Percentiles rank a stretch among this genome's conserved stretches.
These are phyloP conservation scores for Apolygus lucorum DNA, from an alignment of 1,140 invertebrate species.

Conservation along the genomic window DNA sequence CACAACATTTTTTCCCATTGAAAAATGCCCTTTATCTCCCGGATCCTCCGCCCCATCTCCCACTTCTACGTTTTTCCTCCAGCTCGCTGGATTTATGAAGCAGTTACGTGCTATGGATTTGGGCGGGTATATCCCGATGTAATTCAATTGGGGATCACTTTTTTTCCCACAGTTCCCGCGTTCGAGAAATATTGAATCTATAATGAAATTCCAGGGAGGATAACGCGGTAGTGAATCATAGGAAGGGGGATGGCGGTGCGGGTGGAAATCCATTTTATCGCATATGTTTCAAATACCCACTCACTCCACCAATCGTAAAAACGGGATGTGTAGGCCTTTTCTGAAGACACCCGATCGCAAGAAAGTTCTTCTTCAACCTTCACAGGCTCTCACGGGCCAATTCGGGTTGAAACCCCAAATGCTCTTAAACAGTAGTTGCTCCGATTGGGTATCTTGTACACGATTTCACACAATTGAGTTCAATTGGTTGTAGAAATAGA, in stretches of 20 bases:
- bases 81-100: not conserved
- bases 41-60: not conserved
- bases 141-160: not conserved
- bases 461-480: too few species aligned
- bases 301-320: too few species aligned
- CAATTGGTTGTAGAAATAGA: too few species aligned
- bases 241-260: not conserved
- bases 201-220: not conserved
- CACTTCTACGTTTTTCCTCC: not conserved
- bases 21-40: not conserved
- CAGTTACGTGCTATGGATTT: conserved; percentile 1
- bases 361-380: too few species aligned
- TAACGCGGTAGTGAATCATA: not conserved
- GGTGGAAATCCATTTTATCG: not conserved
- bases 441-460: too few species aligned
- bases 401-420: too few species aligned
- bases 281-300: not conserved
- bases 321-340: too few species aligned
- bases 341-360: too few species aligned
- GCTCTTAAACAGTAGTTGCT: too few species aligned
- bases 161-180: not conserved
- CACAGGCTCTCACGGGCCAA: too few species aligned
- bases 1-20: conserved; percentile 1
- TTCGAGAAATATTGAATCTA: not conserved
- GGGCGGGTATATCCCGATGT: not conserved